Evolutionary conservation across 2,797 vertebrate genomes (phyloP), one percentile per base, ranked within the genome.

Genomic region (Valencia hispanica): DNA sequence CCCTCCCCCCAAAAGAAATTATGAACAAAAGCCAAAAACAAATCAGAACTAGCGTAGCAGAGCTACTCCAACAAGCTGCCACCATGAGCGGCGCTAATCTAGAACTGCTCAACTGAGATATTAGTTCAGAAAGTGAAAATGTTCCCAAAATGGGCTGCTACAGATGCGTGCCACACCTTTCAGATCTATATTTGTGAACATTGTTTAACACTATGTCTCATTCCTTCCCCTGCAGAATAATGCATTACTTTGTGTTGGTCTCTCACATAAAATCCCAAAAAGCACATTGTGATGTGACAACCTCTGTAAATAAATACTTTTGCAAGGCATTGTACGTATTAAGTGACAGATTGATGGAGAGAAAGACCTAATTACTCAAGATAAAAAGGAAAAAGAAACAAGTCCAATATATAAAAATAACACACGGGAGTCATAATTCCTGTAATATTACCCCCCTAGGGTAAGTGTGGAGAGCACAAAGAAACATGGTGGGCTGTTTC

Each of bases 331-430:
- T 89, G 86, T 86, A 79, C 81, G 80, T 72, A 84, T 47, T 90
- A 85, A 89, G 84, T 90, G 91, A 91, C 88, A 92, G 90, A 90
- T 88, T 92, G 89, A 92, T 90, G 87, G 80, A 78, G 50, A 80
- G 82, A 91, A 89, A 89, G 84, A 84, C 78, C 84, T 78, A 89
- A 92, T 91, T 89, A 82, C 87, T 83, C 50, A 68, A 84, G 84
- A 91, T 89, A 84, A 93, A 86, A 88, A 85, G 87, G 47, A 82
- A 84, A n/a, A 63, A 84, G 82, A 87, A 84, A 88, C 78, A 81
- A 47, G 50, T 72, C 81, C 79, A 84, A 84, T 75, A 77, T 91
- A 86, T 88, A 88, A 91, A 91, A 86, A 86, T 83, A 90, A 84
- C 88, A 88, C 86, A 78, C 73, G 88, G 89, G 89, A 81, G 84